phyloP scores from a whole-genome alignment of 2,888 invertebrate genomes.

The Pasiphila rectangulata region DNA sequence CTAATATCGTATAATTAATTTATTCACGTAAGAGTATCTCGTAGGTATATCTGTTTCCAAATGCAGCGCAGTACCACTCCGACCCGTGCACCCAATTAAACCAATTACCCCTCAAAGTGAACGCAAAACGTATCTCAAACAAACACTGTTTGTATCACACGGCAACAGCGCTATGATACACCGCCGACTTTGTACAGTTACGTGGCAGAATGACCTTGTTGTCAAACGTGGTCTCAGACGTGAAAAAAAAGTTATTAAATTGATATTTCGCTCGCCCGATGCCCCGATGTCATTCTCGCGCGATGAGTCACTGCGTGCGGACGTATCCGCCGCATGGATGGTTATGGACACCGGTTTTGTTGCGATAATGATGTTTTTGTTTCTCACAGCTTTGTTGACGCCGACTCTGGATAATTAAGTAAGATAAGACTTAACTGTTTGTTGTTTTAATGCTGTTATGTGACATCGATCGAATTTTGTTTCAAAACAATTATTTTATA shows the following conservation, averaged over 20 bases:
- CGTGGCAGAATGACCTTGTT: constrained; percentile 53
- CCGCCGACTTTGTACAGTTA: constrained; percentile 43
- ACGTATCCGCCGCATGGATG: constrained; percentile 40
- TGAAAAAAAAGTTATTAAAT: constrained; percentile 43
- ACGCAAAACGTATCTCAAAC: constrained; percentile 38
- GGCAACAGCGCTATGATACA: constrained; percentile 49
- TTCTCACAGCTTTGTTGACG: constrained; percentile 47
- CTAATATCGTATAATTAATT: too few species aligned
- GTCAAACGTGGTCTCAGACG: constrained; percentile 31
- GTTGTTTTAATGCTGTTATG: constrained; percentile 21
- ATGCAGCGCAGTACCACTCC: constrained; percentile 39
- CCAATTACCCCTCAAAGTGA: constrained; percentile 48
- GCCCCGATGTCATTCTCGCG: constrained; percentile 45
- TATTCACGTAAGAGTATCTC: too few species aligned
- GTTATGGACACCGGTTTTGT: constrained; percentile 52
- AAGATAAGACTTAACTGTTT: constrained; percentile 35
- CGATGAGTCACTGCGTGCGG: constrained; percentile 56
- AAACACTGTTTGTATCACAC: constrained; percentile 44
- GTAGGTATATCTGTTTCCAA: too few species aligned
- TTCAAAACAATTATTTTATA: neutral
- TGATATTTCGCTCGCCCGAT: constrained; percentile 40
- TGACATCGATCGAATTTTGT: constrained; percentile 6
- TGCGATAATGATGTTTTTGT: constrained; percentile 60
- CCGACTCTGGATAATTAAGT: constrained; percentile 43
- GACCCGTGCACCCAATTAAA: constrained; percentile 44